Percentiles rank a stretch among this genome's conserved stretches.
phyloP scores from a whole-genome alignment of 2,888 invertebrate species.

The Pemphredon lugubris region DNA sequence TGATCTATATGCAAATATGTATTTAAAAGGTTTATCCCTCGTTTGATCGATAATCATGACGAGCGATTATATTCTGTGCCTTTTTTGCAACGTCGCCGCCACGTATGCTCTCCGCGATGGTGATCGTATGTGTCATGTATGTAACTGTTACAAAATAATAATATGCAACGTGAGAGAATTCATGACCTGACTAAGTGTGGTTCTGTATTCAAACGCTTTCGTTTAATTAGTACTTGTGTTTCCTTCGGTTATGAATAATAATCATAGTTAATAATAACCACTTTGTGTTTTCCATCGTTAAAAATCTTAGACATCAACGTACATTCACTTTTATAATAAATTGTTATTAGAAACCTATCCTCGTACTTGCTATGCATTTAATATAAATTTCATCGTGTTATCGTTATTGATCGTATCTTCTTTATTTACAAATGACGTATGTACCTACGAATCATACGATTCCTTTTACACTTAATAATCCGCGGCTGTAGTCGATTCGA shows the following conservation, averaged over 20 bases:
- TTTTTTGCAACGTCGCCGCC: too few species aligned
- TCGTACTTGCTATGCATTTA: conserved; percentile 77
- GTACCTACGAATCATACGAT: conserved; percentile 58
- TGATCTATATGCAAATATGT: too few species aligned
- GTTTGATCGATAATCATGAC: too few species aligned
- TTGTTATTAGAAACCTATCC: conserved; percentile 80
- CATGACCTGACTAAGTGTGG: conserved; percentile 74
- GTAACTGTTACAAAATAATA: conserved; percentile 68
- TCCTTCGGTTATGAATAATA: conserved; percentile 75
- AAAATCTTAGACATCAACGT: conserved; percentile 81
- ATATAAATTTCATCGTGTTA: conserved; percentile 74
- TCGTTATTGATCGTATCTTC: conserved; percentile 59
- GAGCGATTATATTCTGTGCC: too few species aligned
- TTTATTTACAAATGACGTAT: conserved; percentile 72
- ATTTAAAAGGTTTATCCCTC: too few species aligned
- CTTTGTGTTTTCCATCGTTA: conserved; percentile 70
- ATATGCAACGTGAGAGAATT: conserved; percentile 73
- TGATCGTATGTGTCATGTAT: conserved; percentile 63
- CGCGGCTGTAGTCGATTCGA: conserved; percentile 48
- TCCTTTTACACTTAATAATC: conserved; percentile 41
- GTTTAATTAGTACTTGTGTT: conserved; percentile 70
- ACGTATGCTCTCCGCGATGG: conserved; percentile 40
- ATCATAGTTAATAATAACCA: conserved; percentile 74
- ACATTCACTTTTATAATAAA: conserved; percentile 80
- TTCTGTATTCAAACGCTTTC: conserved; percentile 66